Evolutionary conservation across 2,888 invertebrate genomes (phyloP).

Genomic region (Augochlorella aurata): DNA sequence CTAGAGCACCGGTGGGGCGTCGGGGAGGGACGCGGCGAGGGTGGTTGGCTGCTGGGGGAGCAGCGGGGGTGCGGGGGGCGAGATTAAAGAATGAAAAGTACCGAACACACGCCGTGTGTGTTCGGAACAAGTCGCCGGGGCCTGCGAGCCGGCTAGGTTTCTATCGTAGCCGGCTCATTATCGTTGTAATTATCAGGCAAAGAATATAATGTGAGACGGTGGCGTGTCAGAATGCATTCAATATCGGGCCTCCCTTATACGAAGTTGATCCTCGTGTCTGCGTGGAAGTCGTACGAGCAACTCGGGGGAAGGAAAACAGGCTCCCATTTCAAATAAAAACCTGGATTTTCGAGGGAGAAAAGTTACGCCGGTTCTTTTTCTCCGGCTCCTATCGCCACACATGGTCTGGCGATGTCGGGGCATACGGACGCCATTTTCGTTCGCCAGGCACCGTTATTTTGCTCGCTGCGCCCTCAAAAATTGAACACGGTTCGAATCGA

Average conservation of each 20-base stretch:
- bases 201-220: slow-evolving; percentile 77
- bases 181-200: slow-evolving; percentile 80
- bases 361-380: neutral
- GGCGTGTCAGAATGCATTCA: slow-evolving; percentile 80
- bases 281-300: slow-evolving; percentile 79
- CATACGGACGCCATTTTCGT: neutral
- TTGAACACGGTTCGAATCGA: neutral
- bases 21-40: neutral
- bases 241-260: slow-evolving; percentile 75
- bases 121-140: slow-evolving; percentile 46
- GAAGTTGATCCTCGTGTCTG: slow-evolving; percentile 75
- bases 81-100: slow-evolving; percentile 62
- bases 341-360: slow-evolving; percentile 16
- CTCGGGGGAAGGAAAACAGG: slow-evolving; percentile 38
- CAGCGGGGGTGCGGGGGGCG: slow-evolving; percentile 19
- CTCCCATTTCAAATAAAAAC: slow-evolving; percentile 12
- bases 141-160: slow-evolving; percentile 58
- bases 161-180: slow-evolving; percentile 78
- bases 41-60: neutral
- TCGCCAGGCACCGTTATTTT: neutral
- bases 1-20: neutral
- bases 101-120: slow-evolving; percentile 55
- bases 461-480: neutral
- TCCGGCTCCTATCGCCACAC: slow-evolving; percentile 12
- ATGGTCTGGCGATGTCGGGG: neutral